These are phyloP conservation scores for Ophion obscuratus DNA, from an alignment of 2,888 invertebrate species.

Conservation along the genomic window DNA sequence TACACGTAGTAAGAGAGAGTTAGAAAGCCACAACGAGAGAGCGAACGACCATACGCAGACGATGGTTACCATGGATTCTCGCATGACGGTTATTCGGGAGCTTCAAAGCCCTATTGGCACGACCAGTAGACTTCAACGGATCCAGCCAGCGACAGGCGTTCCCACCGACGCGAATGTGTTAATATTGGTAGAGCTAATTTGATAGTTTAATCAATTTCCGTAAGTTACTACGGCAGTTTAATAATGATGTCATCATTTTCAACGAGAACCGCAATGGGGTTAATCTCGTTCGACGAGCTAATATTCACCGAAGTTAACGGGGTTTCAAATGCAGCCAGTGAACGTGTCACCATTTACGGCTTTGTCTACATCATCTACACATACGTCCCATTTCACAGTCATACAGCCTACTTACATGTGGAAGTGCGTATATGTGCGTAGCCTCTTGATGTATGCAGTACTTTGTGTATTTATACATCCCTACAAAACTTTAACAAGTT, in stretches of 20 bases:
- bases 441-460: background rate
- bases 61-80: slow-evolving; percentile 68
- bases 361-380: slow-evolving; percentile 17
- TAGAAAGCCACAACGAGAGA: slow-evolving; percentile 41
- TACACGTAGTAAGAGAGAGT: slow-evolving; percentile 24
- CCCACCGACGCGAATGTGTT: slow-evolving; percentile 76
- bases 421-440: background rate
- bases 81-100: slow-evolving; percentile 48
- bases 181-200: slow-evolving; percentile 84
- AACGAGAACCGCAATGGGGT: slow-evolving; percentile 81
- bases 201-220: slow-evolving; percentile 84
- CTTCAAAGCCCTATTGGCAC: slow-evolving; percentile 13
- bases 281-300: slow-evolving; percentile 84
- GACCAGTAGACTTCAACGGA: slow-evolving; percentile 34
- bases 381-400: background rate
- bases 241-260: slow-evolving; percentile 84
- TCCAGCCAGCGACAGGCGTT: slow-evolving; percentile 61
- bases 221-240: slow-evolving; percentile 82
- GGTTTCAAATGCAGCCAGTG: slow-evolving; percentile 82
- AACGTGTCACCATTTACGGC: slow-evolving; percentile 56
- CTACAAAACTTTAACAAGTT: no score
- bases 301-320: slow-evolving; percentile 83
- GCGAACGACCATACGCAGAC: slow-evolving; percentile 34
- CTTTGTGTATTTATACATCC: no score
- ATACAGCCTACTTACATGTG: background rate